Percentiles rank a stretch among this genome's conserved stretches.
phyloP scores from a whole-genome alignment of 1,140 invertebrate genomes.

The Lepidurus packardi region DNA sequence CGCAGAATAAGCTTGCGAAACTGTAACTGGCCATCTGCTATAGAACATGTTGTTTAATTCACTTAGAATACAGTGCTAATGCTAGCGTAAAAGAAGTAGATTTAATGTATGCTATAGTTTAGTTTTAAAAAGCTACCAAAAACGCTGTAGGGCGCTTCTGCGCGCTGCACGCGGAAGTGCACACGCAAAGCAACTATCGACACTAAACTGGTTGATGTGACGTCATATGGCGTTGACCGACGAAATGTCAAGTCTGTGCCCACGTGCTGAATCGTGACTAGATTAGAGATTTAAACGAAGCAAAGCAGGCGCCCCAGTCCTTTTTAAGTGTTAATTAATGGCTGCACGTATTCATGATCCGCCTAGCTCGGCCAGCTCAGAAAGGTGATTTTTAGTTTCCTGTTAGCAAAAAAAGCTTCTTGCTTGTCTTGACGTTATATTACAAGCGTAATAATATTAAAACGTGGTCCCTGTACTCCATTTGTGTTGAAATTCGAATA shows the following conservation, averaged over 20 bases:
- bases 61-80: background rate
- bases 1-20: slow-evolving; percentile 22
- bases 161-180: background rate
- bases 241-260: slow-evolving; percentile 6
- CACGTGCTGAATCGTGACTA: slow-evolving; percentile 18
- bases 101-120: too few species aligned
- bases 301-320: background rate
- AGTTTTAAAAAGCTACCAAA: background rate
- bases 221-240: background rate
- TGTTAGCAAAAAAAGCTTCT: background rate
- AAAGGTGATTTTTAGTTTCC: slow-evolving; percentile 56
- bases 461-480: background rate
- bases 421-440: background rate
- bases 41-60: background rate
- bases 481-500: background rate
- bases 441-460: too few species aligned
- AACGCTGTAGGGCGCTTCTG: background rate
- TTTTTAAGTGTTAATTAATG: slow-evolving; percentile 26
- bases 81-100: too few species aligned
- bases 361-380: slow-evolving; percentile 73
- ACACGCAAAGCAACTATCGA: slow-evolving; percentile 7
- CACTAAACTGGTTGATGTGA: background rate
- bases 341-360: slow-evolving; percentile 50
- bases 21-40: background rate
- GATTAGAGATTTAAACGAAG: background rate